Evolutionary conservation across 2,888 invertebrate genomes (phyloP).

Genomic region (Cyaniris semiargus): DNA sequence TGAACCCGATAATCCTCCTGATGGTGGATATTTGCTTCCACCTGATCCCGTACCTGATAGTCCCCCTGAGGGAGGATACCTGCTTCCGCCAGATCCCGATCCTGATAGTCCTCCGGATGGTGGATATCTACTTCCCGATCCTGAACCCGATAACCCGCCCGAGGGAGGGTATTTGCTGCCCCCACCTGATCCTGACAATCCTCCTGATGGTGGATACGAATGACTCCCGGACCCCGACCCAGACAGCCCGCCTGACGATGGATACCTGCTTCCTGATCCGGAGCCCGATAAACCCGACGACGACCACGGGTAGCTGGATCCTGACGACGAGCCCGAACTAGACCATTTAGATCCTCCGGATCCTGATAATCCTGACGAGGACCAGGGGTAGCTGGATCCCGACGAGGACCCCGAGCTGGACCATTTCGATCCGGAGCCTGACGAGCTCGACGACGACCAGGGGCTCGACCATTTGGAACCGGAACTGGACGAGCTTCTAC

Average conservation of each 20-base stretch:
- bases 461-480: conserved; percentile 35
- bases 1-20: conserved; percentile 36
- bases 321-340: conserved; percentile 34
- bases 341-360: conserved; percentile 33
- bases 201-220: conserved; percentile 35
- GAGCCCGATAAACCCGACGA: conserved; percentile 37
- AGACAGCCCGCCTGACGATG: neutral
- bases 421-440: conserved; percentile 29
- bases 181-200: conserved; percentile 37
- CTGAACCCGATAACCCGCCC: conserved; percentile 38
- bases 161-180: conserved; percentile 38
- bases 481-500: conserved; percentile 36
- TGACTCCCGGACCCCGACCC: conserved; percentile 31
- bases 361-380: conserved; percentile 35
- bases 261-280: conserved; percentile 33
- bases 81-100: conserved; percentile 33
- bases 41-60: conserved; percentile 36
- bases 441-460: conserved; percentile 36
- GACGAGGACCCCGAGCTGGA: conserved; percentile 33
- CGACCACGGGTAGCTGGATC: conserved; percentile 37
- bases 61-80: conserved; percentile 40
- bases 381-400: conserved; percentile 36
- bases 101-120: conserved; percentile 39
- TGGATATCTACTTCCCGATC: conserved; percentile 37
- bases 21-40: conserved; percentile 34